Conservation (phyloP, 2,797 vertebrate species). For the Mus spretus region DNA sequence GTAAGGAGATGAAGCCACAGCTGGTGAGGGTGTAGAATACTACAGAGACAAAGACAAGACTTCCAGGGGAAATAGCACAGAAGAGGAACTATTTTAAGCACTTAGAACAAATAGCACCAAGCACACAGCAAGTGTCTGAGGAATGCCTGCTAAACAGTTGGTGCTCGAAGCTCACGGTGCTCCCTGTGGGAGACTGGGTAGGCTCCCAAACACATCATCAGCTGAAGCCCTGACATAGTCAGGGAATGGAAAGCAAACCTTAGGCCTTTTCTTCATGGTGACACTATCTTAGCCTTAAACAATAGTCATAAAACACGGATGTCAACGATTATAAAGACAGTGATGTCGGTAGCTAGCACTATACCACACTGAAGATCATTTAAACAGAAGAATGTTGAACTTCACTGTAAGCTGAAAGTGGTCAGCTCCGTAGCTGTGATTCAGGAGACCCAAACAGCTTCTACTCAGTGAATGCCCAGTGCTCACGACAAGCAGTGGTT, state of each 20-base stretch:
- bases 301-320: not conserved
- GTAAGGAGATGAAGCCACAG: not conserved
- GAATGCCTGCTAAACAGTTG: not conserved
- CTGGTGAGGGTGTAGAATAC: not conserved
- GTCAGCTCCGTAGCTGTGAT: not conserved
- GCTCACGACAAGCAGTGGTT: not conserved
- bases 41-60: not conserved
- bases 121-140: not conserved
- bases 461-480: not conserved
- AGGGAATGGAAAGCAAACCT: not conserved
- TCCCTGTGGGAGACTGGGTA: not conserved
- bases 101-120: not conserved
- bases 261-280: not conserved
- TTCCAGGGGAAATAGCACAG: not conserved
- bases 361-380: not conserved
- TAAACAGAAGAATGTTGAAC: not conserved
- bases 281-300: not conserved
- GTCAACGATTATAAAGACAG: not conserved
- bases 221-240: not conserved
- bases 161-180: not conserved
- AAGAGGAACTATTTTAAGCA: not conserved
- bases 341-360: not conserved
- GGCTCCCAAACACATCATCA: not conserved
- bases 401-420: not conserved
- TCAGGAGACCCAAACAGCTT: not conserved